Evolutionary conservation across 2,888 invertebrate genomes (phyloP).

Genomic region (Oeneis ivallda): DNA sequence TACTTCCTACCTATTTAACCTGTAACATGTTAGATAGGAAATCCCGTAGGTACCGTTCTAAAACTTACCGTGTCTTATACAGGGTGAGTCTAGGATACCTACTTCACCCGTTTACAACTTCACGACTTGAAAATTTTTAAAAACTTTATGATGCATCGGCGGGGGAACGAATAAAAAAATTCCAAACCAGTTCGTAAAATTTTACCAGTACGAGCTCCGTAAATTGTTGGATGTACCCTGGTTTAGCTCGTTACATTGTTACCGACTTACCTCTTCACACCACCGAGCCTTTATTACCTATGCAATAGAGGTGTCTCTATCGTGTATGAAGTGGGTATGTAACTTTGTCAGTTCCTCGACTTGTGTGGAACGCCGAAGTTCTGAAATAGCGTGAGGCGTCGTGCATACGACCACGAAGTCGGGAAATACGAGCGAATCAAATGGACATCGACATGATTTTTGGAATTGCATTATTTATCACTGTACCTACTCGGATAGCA

Average conservation of each 20-base stretch:
- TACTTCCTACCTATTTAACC: too few relatives aligned
- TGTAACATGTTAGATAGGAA: too few relatives aligned
- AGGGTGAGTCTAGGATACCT: background rate
- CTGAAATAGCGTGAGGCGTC: slow-evolving; percentile 24
- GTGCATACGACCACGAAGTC: slow-evolving; percentile 22
- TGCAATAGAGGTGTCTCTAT: background rate
- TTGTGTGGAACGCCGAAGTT: slow-evolving; percentile 29
- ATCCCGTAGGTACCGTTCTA: too few relatives aligned
- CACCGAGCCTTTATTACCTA: background rate
- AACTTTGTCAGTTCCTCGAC: slow-evolving; percentile 26
- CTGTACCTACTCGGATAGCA: background rate
- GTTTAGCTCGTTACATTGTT: slow-evolving; percentile 32
- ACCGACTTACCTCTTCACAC: slow-evolving; percentile 7
- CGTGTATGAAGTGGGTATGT: background rate
- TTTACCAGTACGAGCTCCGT: slow-evolving; percentile 22
- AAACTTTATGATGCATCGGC: slow-evolving; percentile 10
- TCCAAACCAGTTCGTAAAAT: slow-evolving; percentile 20
- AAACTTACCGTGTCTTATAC: too few relatives aligned
- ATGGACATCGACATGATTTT: slow-evolving; percentile 24
- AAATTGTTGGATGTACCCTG: slow-evolving; percentile 32
- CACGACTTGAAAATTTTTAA: slow-evolving; percentile 18
- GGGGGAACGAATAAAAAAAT: slow-evolving; percentile 23
- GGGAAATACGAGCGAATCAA: slow-evolving; percentile 26
- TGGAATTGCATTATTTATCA: background rate
- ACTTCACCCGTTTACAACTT: background rate